Percentiles rank a stretch among this genome's conserved stretches.
phyloP scores from a whole-genome alignment of 2,888 invertebrate species.

The Melieria picta region DNA sequence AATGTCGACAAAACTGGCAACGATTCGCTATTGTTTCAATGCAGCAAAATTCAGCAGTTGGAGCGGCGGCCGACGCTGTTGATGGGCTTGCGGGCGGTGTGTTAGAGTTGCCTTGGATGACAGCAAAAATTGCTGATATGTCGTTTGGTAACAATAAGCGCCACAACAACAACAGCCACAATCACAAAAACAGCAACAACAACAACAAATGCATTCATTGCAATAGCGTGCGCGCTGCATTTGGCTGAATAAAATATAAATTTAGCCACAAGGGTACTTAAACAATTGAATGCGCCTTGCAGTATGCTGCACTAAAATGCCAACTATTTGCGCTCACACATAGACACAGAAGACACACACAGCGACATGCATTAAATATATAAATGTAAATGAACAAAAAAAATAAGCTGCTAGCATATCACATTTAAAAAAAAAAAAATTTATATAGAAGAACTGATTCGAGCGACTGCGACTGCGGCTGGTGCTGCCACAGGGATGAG shows the following conservation, averaged over 20 bases:
- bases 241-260: slow-evolving; percentile 18
- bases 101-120: neutral
- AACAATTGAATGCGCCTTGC: slow-evolving; percentile 19
- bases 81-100: neutral
- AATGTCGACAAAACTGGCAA: neutral
- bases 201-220: no score
- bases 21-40: slow-evolving; percentile 9
- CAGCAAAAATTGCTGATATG: slow-evolving; percentile 12
- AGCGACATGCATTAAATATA: neutral
- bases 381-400: neutral
- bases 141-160: neutral
- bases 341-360: neutral
- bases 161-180: neutral
- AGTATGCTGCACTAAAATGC: slow-evolving; percentile 17
- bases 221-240: no score
- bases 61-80: neutral
- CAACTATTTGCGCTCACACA: neutral
- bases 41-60: neutral
- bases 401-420: neutral
- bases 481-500: neutral
- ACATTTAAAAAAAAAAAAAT: neutral
- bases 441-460: neutral
- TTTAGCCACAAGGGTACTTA: slow-evolving; percentile 16
- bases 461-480: neutral
- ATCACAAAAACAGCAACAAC: neutral